Evolutionary conservation across 2,113 vertebrate species (phyloP).

Genomic region (Nycticryphes semicollaris): DNA sequence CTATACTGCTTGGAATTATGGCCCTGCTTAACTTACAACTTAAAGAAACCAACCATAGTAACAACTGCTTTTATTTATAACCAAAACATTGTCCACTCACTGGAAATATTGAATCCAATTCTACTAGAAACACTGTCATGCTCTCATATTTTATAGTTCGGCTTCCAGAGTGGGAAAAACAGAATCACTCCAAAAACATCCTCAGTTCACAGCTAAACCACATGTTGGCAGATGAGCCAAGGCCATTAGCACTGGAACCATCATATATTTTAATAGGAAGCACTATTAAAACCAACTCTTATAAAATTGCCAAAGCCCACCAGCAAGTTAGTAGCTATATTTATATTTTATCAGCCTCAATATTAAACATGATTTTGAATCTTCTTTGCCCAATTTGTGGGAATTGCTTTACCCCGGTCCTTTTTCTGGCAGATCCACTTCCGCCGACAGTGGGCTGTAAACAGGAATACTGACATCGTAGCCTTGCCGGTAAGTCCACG

Average conservation of each 20-base stretch:
- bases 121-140: background rate
- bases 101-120: background rate
- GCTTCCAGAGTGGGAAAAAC: background rate
- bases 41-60: background rate
- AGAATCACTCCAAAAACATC: background rate
- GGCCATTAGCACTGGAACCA: background rate
- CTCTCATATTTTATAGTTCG: background rate
- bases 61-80: background rate
- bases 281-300: background rate
- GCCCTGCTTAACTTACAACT: background rate
- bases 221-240: background rate
- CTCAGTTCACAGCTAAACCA: background rate
- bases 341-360: background rate
- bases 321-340: background rate
- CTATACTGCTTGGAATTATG: background rate
- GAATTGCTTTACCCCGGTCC: slow-evolving; percentile 85
- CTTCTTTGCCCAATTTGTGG: background rate
- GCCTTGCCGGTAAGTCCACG: slow-evolving; percentile 97
- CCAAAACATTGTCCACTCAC: background rate
- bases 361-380: background rate
- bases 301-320: background rate
- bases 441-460: slow-evolving; percentile 89
- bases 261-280: background rate
- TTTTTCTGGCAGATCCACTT: slow-evolving; percentile 87
- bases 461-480: slow-evolving; percentile 98